Base-by-base conservation (phyloP, 2,113 vertebrate species). In the Oreochromis tanganicae region DNA sequence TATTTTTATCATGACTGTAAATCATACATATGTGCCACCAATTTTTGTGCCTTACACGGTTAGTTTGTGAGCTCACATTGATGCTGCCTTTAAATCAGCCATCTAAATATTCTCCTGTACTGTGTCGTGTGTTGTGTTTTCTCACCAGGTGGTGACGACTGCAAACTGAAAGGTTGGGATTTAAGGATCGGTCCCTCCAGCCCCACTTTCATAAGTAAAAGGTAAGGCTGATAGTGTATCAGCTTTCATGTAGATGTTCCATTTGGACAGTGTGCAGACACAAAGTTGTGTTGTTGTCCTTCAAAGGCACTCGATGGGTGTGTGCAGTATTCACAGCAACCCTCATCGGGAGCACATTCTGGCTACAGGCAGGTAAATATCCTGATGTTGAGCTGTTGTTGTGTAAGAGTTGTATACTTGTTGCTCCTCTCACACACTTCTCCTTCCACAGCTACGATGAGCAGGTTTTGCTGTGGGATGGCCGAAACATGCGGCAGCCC, bases 281-380 rank as follows among this genome's bases (percentile, higher is more conserved):
- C 9, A 43, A 43, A 4, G 11, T 46, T 59, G 3, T 55, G 9
- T 79, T 50, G 9, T 80, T 86, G 87, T 87, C n/a, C 87, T 61
- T 82, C 24, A 4, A 92, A 99, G 98, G 85, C 99, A 99, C 88
- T 96, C 97, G 0, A 98, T 98, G 98, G 98, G 98, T 0, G 98
- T 99, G 41, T 99, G 99, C 95, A 99, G 99, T 81, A 97, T 99
- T 84, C 98, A 98, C 85, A 98, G 97, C 93, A 98, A 87, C 90
- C 98, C 97, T 1, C 97, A 98, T 54, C 88, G 87, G 6, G 97
- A 99, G 85, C 96, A 98, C 36, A 36, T 99, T 17, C 86, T 99
- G 90, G 98, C 99, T 16, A 99, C 98, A 0, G 99, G 99, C 83
- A 99, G 99, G 99, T 98, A 92, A 92, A 82, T 36, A 32, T 52